Percentiles rank a stretch among this genome's conserved stretches.
Evolutionary conservation across 2,797 vertebrate species (phyloP).

Genomic region (Phyllotis vaccarum): DNA sequence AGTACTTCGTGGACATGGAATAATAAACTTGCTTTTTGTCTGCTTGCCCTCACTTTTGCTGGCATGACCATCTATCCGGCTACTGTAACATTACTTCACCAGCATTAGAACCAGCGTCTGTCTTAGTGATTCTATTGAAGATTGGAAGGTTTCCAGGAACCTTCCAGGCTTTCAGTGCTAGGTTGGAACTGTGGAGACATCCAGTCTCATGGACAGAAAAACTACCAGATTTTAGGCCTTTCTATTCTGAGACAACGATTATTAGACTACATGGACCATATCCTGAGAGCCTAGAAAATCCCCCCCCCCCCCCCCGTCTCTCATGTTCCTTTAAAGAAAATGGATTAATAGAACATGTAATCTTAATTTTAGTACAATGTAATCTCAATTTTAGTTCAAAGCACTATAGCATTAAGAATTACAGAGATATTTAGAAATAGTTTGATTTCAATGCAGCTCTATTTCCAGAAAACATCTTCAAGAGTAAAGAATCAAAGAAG

Average conservation of each 20-base stretch:
- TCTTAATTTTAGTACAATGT: neutral
- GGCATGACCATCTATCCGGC: neutral
- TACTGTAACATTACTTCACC: neutral
- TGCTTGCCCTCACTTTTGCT: too few relatives aligned
- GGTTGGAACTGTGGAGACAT: too few relatives aligned
- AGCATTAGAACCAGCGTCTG: neutral
- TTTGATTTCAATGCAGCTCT: neutral
- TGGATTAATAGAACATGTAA: neutral
- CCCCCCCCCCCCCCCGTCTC: too few relatives aligned
- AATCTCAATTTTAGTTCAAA: neutral
- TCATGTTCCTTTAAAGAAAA: neutral
- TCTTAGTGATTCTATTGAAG: neutral
- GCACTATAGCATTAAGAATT: neutral
- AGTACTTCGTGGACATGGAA: neutral
- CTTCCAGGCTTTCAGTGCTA: neutral
- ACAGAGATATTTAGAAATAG: neutral
- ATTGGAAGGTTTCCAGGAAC: too few relatives aligned
- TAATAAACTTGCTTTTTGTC: neutral
- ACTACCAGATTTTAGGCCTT: neutral
- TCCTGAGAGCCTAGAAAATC: neutral
- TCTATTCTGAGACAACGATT: neutral
- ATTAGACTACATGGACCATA: too few relatives aligned
- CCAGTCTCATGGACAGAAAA: too few relatives aligned
- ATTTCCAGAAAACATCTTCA: neutral
- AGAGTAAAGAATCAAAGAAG: neutral